Conservation (phyloP, 1,140 invertebrate species). For the Steinernema khuongi region DNA sequence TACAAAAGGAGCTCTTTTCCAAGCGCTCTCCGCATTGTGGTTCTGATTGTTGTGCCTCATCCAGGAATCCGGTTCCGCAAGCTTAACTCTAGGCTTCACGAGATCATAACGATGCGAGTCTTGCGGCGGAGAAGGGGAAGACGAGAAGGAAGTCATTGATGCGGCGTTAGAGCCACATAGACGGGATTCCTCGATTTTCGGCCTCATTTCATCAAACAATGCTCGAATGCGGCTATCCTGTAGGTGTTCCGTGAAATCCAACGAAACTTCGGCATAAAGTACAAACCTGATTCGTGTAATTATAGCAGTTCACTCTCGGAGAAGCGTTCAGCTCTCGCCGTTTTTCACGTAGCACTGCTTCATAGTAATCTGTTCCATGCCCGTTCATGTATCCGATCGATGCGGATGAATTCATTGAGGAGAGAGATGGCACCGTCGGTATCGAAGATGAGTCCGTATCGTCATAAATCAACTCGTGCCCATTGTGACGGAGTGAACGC, state of each 20-base stretch:
- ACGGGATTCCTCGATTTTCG: background rate
- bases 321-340: background rate
- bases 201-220: constrained; percentile 2
- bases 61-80: constrained; percentile 2
- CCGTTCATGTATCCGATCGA: background rate
- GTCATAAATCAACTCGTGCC: background rate
- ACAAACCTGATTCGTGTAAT: constrained; percentile 6
- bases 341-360: background rate
- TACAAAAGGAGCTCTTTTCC: background rate
- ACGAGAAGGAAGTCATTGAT: constrained; percentile 1
- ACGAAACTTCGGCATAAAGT: background rate
- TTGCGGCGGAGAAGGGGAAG: background rate
- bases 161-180: background rate
- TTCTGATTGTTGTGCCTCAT: background rate
- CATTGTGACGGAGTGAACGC: background rate
- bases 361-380: background rate
- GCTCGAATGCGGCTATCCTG: constrained; percentile 16
- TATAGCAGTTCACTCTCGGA: background rate
- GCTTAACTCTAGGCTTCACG: background rate
- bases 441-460: constrained; percentile 7
- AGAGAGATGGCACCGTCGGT: constrained; percentile 1
- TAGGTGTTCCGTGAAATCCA: background rate
- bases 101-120: background rate
- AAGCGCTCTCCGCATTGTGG: background rate
- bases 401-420: background rate